phyloP scores from a whole-genome alignment of 2,797 vertebrate genomes.

The Myioborus melanocephalus region DNA sequence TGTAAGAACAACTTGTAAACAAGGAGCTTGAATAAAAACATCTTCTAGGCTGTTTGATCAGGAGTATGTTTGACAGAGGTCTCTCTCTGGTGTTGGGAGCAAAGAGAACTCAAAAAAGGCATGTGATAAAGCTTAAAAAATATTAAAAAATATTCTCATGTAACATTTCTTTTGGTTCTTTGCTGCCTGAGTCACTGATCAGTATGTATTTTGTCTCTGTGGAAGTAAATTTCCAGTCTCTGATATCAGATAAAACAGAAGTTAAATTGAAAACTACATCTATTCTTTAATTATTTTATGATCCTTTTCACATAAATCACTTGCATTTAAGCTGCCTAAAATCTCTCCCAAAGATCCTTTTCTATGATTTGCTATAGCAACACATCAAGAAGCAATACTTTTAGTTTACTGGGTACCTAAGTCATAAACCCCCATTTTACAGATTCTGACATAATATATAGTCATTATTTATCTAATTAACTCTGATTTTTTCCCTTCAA shows the following conservation, averaged over 20 bases:
- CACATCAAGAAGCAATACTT: neutral
- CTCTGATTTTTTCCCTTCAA: neutral
- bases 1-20: neutral
- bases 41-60: neutral
- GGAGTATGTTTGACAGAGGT: neutral
- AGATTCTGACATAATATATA: neutral
- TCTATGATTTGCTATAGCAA: neutral
- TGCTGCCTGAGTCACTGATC: neutral
- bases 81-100: neutral
- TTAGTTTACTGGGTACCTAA: constrained; percentile 30
- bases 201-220: neutral
- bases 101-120: neutral
- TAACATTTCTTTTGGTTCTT: neutral
- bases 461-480: neutral
- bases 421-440: neutral
- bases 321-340: constrained; percentile 34
- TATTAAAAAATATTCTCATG: neutral
- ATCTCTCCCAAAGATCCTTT: neutral
- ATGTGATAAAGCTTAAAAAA: neutral
- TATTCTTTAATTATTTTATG: constrained; percentile 15
- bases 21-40: neutral
- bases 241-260: neutral
- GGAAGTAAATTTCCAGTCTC: constrained; percentile 1
- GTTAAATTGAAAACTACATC: constrained; percentile 6
- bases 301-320: constrained; percentile 20